Evolutionary conservation across 2,888 invertebrate genomes (phyloP).

Genomic region (Trichopria drosophilae): DNA sequence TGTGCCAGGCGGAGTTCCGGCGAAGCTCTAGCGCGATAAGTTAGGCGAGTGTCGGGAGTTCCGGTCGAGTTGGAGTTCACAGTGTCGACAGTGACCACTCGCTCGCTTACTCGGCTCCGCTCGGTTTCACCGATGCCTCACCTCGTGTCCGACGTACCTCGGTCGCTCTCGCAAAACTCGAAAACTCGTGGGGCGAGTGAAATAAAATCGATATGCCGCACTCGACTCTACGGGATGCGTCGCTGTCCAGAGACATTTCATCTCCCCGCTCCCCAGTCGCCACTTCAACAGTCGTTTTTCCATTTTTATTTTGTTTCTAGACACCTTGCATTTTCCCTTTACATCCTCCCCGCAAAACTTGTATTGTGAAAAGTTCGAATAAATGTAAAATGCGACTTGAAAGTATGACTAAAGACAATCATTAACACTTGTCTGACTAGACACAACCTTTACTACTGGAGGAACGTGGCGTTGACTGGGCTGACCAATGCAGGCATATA

Average conservation of each 20-base stretch:
- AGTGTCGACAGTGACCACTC: conserved; percentile 29
- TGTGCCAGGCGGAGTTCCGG: too few species aligned
- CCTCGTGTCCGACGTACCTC: conserved; percentile 9
- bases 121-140: conserved; percentile 14
- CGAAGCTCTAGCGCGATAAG: conserved; percentile 28
- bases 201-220: conserved; percentile 56
- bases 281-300: too few species aligned
- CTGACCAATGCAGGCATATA: too few species aligned
- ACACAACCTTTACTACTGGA: too few species aligned
- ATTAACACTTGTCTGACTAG: too few species aligned
- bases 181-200: conserved; percentile 41
- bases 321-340: too few species aligned
- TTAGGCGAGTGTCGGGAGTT: conserved; percentile 27
- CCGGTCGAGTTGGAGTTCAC: conserved; percentile 19
- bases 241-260: conserved; percentile 32
- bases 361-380: too few species aligned
- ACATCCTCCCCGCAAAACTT: too few species aligned
- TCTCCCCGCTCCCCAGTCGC: conserved; percentile 29
- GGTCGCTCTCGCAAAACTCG: conserved; percentile 42
- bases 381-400: too few species aligned
- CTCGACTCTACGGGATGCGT: conserved; percentile 39
- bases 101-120: conserved; percentile 7
- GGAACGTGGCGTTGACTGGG: too few species aligned
- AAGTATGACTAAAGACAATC: too few species aligned
- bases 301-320: too few species aligned